A percentile compares a stretch with the other conserved stretches of the same genome.
Conservation (phyloP, 2,797 vertebrate genomes). For the Eulemur mongoz region DNA sequence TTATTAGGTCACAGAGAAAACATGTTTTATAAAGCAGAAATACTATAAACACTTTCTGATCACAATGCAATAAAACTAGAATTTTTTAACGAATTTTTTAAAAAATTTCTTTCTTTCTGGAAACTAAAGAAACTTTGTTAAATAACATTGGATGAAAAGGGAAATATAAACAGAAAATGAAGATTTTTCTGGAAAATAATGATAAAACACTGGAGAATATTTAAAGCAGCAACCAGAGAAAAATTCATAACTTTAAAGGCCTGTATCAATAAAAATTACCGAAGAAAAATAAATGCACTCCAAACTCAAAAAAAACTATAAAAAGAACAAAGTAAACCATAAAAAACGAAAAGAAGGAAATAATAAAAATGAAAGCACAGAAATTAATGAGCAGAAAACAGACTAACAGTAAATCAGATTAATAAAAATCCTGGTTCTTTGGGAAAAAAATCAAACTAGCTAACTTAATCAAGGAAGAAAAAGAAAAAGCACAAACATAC, state of each 20-base stretch:
- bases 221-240: neutral
- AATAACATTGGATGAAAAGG: neutral
- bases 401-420: neutral
- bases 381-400: neutral
- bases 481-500: neutral
- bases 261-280: neutral
- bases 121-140: constrained; percentile 13
- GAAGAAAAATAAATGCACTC: neutral
- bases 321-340: constrained; percentile 10
- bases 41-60: neutral
- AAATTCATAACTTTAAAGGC: neutral
- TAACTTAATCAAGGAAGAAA: neutral
- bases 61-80: neutral
- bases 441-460: neutral
- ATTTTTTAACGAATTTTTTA: neutral
- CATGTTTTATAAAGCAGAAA: neutral
- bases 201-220: neutral
- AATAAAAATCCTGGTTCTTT: neutral
- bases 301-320: neutral
- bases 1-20: neutral
- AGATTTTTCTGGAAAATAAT: neutral
- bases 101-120: neutral
- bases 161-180: neutral
- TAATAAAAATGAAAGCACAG: neutral
- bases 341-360: neutral